Evolutionary conservation across 2,113 vertebrate genomes (phyloP).

Genomic region (Silurus meridionalis): DNA sequence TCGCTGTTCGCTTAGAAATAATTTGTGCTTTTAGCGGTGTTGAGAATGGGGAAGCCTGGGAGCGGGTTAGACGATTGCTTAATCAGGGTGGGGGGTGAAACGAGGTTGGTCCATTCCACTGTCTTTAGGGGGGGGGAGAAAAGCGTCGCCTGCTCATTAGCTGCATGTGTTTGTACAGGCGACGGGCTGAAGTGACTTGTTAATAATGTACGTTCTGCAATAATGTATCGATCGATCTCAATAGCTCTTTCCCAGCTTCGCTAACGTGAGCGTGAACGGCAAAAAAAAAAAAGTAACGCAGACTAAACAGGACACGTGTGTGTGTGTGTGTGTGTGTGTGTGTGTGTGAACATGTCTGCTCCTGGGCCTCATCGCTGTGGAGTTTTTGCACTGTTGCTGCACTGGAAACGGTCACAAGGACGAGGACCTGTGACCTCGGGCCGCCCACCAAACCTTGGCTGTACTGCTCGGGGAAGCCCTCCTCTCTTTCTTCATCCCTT

Average conservation of each 20-base stretch:
- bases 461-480: conserved; percentile 64
- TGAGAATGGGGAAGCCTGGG: conserved; percentile 49
- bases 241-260: conserved; percentile 69
- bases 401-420: conserved; percentile 45
- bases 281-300: conserved; percentile 54
- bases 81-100: conserved; percentile 64
- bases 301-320: conserved; percentile 49
- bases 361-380: conserved; percentile 39
- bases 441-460: conserved; percentile 52
- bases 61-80: conserved; percentile 64
- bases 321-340: not conserved
- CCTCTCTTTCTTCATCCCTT: conserved; percentile 51
- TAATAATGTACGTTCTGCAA: conserved; percentile 81
- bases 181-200: conserved; percentile 75
- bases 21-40: conserved; percentile 57
- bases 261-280: conserved; percentile 75
- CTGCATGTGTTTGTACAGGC: conserved; percentile 78
- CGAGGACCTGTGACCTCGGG: conserved; percentile 35
- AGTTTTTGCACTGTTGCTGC: conserved; percentile 49
- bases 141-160: conserved; percentile 66
- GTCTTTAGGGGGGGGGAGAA: conserved; percentile 42
- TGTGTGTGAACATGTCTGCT: not conserved
- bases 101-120: conserved; percentile 16
- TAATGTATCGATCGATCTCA: conserved; percentile 76
- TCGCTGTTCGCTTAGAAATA: conserved; percentile 65